phyloP scores from a whole-genome alignment of 2,797 vertebrate species.

The Pseudochirops cupreus region DNA sequence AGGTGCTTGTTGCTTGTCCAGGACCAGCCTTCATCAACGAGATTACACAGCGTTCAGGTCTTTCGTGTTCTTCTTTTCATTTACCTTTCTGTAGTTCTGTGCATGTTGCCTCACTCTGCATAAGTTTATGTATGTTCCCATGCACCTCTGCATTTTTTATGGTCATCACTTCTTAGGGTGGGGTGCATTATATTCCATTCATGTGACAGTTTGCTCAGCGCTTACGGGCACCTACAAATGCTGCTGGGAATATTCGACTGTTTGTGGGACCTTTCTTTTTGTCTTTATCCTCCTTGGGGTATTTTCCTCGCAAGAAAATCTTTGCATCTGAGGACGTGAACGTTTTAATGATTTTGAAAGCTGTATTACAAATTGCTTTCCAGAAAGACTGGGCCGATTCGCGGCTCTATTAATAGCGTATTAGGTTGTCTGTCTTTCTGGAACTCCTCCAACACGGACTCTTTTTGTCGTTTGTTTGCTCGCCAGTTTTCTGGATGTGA shows the following conservation, averaged over 20 bases:
- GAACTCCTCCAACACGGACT: neutral
- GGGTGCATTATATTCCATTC: neutral
- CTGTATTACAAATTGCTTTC: neutral
- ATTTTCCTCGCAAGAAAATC: neutral
- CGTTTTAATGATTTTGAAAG: neutral
- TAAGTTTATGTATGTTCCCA: neutral
- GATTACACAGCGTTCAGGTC: neutral
- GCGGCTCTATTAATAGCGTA: neutral
- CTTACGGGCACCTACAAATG: neutral
- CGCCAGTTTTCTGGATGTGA: neutral
- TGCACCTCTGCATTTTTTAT: neutral
- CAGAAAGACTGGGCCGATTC: neutral
- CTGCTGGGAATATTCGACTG: neutral
- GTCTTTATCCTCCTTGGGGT: neutral
- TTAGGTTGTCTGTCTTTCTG: neutral
- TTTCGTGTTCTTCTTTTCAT: neutral
- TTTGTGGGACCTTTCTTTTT: neutral
- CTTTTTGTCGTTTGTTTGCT: neutral
- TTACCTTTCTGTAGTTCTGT: neutral
- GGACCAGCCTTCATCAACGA: neutral
- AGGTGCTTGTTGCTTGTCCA: neutral
- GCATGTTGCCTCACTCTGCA: neutral
- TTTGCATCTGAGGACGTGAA: neutral
- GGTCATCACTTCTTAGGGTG: neutral
- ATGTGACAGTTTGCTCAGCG: neutral